Evolutionary conservation across 2,888 invertebrate genomes (phyloP).

Genomic region (Nezara viridula): DNA sequence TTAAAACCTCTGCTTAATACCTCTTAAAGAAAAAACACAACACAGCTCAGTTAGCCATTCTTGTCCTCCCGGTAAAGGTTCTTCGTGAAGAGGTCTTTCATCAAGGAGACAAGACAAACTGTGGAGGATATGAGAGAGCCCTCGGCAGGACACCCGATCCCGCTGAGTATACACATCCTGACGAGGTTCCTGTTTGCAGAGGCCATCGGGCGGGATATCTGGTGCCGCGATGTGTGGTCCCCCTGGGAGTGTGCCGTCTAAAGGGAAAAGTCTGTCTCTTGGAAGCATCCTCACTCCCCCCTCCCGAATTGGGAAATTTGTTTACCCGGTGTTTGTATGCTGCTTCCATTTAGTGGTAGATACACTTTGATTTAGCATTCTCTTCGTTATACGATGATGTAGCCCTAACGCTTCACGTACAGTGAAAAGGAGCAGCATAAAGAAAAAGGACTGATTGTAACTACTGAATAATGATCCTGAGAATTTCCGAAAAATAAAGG

Average conservation of each 20-base stretch:
- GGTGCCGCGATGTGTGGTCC: background rate
- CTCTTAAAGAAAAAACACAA: no score
- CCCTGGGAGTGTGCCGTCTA: background rate
- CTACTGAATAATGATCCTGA: no score
- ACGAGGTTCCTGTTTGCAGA: constrained; percentile 10
- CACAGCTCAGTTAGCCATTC: background rate
- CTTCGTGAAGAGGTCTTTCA: background rate
- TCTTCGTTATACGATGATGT: background rate
- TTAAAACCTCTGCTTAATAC: no score
- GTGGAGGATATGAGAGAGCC: background rate
- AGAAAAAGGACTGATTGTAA: no score
- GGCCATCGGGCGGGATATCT: background rate
- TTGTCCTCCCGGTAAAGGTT: background rate
- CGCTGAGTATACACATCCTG: background rate
- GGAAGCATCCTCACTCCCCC: no score
- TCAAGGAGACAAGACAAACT: background rate
- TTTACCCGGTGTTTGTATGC: background rate
- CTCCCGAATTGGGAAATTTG: background rate
- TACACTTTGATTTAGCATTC: background rate
- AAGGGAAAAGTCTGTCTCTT: background rate
- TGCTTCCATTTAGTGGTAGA: background rate
- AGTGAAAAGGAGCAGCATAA: no score
- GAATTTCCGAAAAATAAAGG: no score
- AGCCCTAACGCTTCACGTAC: background rate
- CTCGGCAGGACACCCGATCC: background rate